Conservation (phyloP, 2,113 vertebrate genomes). For the Passer domesticus region DNA sequence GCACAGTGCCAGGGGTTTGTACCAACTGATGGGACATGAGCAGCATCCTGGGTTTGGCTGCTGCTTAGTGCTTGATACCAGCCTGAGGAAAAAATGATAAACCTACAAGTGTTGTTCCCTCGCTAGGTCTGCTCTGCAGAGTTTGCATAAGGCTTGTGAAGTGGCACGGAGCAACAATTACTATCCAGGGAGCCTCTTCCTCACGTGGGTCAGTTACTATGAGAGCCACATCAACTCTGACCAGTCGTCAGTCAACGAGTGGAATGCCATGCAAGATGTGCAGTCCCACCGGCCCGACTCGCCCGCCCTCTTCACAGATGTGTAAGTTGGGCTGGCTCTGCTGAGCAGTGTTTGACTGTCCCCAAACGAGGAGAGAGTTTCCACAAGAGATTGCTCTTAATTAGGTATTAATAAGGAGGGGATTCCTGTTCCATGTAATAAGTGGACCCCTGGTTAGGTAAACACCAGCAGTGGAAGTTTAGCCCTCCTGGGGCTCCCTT, state of each 20-base stretch:
- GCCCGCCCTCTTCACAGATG: conserved; percentile 90
- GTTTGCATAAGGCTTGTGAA: conserved; percentile 95
- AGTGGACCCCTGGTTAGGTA: neutral
- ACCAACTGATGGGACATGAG: neutral
- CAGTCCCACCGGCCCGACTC: conserved; percentile 95
- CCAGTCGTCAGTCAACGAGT: conserved; percentile 93
- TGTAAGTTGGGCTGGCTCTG: conserved; percentile 81
- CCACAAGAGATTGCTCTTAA: neutral
- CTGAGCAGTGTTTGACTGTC: neutral
- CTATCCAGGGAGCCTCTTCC: conserved; percentile 95
- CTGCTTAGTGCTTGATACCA: neutral
- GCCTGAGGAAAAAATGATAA: neutral
- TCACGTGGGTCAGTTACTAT: conserved; percentile 99
- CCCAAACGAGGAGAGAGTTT: neutral
- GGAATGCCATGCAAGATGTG: conserved; percentile 97
- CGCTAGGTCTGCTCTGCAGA: conserved; percentile 93
- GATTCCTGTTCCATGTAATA: neutral
- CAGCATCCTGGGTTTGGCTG: neutral
- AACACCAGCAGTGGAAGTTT: neutral
- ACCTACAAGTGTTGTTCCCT: neutral
- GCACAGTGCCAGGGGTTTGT: neutral
- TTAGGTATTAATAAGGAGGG: neutral
- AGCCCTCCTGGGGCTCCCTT: neutral
- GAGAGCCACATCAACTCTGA: conserved; percentile 94
- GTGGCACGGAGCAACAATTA: conserved; percentile 94